Evolutionary conservation across 2,888 invertebrate species (phyloP), one percentile per base, ranked within the genome.

Genomic region (Neoascia interrupta): DNA sequence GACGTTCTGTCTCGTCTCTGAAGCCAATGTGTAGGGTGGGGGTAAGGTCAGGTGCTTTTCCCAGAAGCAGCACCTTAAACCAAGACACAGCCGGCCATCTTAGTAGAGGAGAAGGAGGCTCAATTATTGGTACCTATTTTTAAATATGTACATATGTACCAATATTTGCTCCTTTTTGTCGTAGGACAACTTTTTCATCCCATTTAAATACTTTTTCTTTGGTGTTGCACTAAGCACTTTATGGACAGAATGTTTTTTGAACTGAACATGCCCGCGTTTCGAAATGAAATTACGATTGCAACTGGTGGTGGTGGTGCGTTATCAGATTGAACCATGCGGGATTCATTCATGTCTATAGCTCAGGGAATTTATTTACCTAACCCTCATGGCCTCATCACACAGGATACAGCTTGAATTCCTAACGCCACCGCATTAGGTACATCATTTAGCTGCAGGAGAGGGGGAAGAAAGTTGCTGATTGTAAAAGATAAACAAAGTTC

Each of bases 401-500:
- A 31, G 8, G 31, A n/a, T n/a, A 31, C 8, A 6, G n/a, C 31
- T 15, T 3, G 16, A 8, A 60, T 34, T 41, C n/a, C n/a, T 1
- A 16, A n/a, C 23, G 34, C 16, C 16, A 23, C 13, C 26, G 15
- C n/a, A n/a, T n/a, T n/a, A n/a, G n/a, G n/a, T n/a, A n/a, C n/a
- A n/a, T n/a, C 19, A 49, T n/a, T 13, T n/a, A n/a, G n/a, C 1
- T 6, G 2, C 11, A 26, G 53, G 18, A 16, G 36, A 23, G 53
- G 26, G 56, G 41, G 41, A 18, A n/a, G n/a, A n/a, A n/a, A n/a
- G n/a, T n/a, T n/a, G 56, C 23, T 60, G 23, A 60, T 45, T 60
- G 36, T 13, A 13, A 45, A 36, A 68, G 45, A 68, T 49, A 68
- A 49, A 39, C 49, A 37, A 58, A 31, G 49, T 49, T 31, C 34